Percentiles rank a stretch among this genome's conserved stretches.
Conservation (phyloP, 2,888 invertebrate genomes). For the Steromphala cineraria region DNA sequence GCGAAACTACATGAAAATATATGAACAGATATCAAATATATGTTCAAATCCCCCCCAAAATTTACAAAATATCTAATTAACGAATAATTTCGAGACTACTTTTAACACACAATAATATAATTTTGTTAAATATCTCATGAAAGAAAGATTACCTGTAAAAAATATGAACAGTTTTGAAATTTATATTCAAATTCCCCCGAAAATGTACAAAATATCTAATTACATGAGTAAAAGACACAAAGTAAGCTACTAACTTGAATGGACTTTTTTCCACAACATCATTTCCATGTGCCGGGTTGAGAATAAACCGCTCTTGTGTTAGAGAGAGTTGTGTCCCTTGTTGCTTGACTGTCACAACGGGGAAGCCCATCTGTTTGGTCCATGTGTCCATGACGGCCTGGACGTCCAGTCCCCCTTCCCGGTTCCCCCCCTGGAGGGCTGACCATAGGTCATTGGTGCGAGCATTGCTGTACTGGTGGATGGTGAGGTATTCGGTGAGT, state of each 20-base stretch:
- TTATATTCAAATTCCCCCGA: too few species aligned
- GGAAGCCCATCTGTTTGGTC: constrained; percentile 72
- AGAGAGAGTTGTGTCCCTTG: constrained; percentile 44
- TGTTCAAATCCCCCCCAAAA: too few species aligned
- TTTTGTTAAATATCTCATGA: too few species aligned
- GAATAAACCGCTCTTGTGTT: constrained; percentile 60
- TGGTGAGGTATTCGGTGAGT: constrained; percentile 79
- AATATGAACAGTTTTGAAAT: too few species aligned
- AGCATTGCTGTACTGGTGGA: constrained; percentile 83
- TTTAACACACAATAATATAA: too few species aligned
- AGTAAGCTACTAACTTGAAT: constrained; percentile 45
- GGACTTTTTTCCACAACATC: constrained; percentile 42
- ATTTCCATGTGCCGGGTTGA: constrained; percentile 36
- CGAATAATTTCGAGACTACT: too few species aligned
- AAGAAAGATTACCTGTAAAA: too few species aligned
- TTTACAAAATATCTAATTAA: too few species aligned
- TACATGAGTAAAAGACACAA: too few species aligned
- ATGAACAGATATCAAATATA: too few species aligned
- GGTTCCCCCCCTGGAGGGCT: constrained; percentile 80
- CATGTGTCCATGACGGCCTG: constrained; percentile 69
- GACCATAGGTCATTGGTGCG: constrained; percentile 90
- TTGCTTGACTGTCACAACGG: constrained; percentile 64
- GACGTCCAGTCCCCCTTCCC: constrained; percentile 50
- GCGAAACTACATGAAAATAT: too few species aligned
- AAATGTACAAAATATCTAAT: too few species aligned